Percentiles rank a stretch among this genome's conserved stretches.
These are phyloP conservation scores for Albula goreensis DNA, from an alignment of 2,113 vertebrate genomes.

Conservation along the genomic window DNA sequence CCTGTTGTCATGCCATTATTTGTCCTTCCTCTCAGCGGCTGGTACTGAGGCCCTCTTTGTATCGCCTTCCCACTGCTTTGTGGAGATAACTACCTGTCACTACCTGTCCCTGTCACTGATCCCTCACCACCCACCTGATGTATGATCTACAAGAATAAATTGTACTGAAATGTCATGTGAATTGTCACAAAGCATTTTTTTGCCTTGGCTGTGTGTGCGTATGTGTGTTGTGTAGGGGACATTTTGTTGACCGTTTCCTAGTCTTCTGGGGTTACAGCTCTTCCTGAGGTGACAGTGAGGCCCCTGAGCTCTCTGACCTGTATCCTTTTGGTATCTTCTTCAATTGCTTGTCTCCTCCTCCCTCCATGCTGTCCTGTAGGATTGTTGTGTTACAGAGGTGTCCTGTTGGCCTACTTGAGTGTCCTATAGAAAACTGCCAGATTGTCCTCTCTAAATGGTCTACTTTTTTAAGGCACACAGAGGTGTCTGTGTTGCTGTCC, in stretches of 20 bases:
- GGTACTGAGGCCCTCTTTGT: not conserved
- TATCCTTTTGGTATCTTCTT: not conserved
- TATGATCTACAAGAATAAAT: not conserved
- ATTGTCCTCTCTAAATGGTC: not conserved
- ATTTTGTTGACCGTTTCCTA: not conserved
- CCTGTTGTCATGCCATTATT: not conserved
- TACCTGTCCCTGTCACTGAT: not conserved
- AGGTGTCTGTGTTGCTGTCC: too few species aligned
- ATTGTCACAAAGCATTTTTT: not conserved
- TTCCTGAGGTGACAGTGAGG: not conserved
- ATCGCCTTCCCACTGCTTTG: not conserved
- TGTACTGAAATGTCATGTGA: not conserved
- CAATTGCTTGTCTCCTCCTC: not conserved
- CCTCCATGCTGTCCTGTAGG: not conserved
- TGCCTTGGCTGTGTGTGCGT: not conserved
- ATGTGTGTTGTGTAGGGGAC: not conserved
- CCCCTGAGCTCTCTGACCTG: not conserved
- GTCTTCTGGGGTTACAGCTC: not conserved
- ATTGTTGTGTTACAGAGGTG: not conserved
- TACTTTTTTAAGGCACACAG: not conserved
- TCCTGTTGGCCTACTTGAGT: not conserved
- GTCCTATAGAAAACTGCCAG: not conserved
- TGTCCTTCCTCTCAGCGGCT: not conserved
- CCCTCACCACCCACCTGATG: not conserved
- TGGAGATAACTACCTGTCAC: slow-evolving; percentile 10